Percentiles rank a stretch among this genome's conserved stretches.
Conservation (phyloP, 2,888 invertebrate genomes). For the Caenorhabditis doughertyi region DNA sequence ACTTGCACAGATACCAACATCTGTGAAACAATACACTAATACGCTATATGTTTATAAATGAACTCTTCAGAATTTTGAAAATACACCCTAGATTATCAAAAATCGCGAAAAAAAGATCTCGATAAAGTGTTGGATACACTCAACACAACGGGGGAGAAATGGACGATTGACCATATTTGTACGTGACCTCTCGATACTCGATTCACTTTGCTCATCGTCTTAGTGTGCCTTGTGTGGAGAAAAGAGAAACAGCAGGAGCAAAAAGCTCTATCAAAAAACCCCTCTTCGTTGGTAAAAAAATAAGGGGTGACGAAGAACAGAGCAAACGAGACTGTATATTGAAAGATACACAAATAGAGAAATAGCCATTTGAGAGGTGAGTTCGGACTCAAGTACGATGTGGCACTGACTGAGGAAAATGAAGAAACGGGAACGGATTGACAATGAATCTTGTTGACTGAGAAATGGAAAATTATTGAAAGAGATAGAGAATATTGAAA, state of each 20-base stretch:
- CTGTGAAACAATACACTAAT: too few relatives aligned
- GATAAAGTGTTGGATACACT: constrained; percentile 18
- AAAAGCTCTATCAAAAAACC: constrained; percentile 12
- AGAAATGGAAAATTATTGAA: neutral
- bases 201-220: constrained; percentile 53
- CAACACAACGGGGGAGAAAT: too few relatives aligned
- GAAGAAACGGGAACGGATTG: neutral
- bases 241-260: too few relatives aligned
- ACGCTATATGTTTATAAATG: too few relatives aligned
- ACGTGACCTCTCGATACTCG: constrained; percentile 38
- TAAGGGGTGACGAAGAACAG: constrained; percentile 22
- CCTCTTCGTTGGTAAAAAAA: constrained; percentile 14
- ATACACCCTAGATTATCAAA: neutral
- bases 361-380: constrained; percentile 26
- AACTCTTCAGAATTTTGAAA: too few relatives aligned
- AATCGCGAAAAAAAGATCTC: neutral
- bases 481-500: neutral
- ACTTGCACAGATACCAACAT: too few relatives aligned
- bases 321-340: constrained; percentile 7
- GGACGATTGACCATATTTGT: constrained; percentile 51
- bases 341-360: constrained; percentile 19
- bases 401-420: constrained; percentile 4
- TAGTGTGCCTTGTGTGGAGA: constrained; percentile 22
- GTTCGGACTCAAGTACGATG: constrained; percentile 25
- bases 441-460: constrained; percentile 4